These are phyloP conservation scores for Laterallus jamaicensis DNA, from an alignment of 2,113 vertebrate species.

Conservation along the genomic window DNA sequence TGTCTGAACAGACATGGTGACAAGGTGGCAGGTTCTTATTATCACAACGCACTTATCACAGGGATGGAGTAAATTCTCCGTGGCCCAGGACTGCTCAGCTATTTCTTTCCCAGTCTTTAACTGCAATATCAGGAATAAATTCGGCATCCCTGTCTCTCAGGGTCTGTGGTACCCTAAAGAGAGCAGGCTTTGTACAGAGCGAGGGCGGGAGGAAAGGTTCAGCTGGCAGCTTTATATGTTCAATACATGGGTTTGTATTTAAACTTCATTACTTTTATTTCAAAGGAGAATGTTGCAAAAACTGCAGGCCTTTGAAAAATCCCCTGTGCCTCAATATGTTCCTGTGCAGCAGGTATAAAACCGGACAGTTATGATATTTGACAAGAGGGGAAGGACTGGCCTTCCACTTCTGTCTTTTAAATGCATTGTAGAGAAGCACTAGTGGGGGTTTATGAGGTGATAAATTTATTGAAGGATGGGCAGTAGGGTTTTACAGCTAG, in stretches of 20 bases:
- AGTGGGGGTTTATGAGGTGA: slow-evolving; percentile 77
- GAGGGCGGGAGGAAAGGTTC: neutral
- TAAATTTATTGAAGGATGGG: slow-evolving; percentile 79
- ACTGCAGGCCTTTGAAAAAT: neutral
- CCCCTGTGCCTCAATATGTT: neutral
- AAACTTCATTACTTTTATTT: neutral
- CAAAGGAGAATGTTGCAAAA: neutral
- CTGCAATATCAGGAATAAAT: neutral
- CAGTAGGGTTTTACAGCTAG: slow-evolving; percentile 74
- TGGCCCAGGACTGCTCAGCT: neutral
- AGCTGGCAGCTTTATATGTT: neutral
- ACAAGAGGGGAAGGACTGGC: neutral
- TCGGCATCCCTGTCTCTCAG: neutral
- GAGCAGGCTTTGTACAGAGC: neutral
- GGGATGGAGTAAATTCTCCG: neutral
- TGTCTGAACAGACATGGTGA: slow-evolving; percentile 19
- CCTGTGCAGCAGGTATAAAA: neutral
- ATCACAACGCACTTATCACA: neutral
- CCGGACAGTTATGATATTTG: neutral
- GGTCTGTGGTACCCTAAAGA: neutral
- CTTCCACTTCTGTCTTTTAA: slow-evolving; percentile 1
- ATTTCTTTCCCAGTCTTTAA: neutral
- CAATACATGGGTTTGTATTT: neutral
- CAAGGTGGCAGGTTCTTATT: slow-evolving; percentile 55
- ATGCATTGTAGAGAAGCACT: slow-evolving; percentile 17